Conservation (phyloP, 2,888 invertebrate genomes). For the Oxyteleia sp. region DNA sequence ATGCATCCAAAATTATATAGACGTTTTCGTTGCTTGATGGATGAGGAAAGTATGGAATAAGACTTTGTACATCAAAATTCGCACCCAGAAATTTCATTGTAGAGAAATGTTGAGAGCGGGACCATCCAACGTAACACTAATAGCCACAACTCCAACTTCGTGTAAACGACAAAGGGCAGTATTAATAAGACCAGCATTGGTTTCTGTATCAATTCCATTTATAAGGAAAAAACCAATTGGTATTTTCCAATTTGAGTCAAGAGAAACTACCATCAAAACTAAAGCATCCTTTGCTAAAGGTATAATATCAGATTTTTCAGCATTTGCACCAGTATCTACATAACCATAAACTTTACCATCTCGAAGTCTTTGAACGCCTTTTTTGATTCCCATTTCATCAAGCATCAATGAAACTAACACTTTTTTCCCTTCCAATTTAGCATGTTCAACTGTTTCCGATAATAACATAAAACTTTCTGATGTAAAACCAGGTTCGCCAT, state of each 20-base stretch:
- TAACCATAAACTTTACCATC: constrained; percentile 31
- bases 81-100: background rate
- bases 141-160: background rate
- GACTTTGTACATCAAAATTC: background rate
- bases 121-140: background rate
- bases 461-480: constrained; percentile 15
- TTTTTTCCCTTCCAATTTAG: background rate
- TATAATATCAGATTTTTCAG: background rate
- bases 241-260: constrained; percentile 55
- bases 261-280: constrained; percentile 39
- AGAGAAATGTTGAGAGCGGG: background rate
- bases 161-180: background rate
- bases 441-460: background rate
- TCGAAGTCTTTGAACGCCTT: constrained; percentile 14
- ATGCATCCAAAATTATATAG: background rate
- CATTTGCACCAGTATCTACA: constrained; percentile 26
- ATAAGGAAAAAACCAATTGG: constrained; percentile 23
- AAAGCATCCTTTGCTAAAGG: constrained; percentile 54
- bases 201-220: constrained; percentile 10
- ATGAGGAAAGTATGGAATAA: background rate
- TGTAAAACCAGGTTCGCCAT: constrained; percentile 32
- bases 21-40: background rate
- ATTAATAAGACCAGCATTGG: background rate
- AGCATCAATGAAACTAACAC: constrained; percentile 34
- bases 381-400: constrained; percentile 53